Conservation (phyloP, 2,113 vertebrate genomes). For the Poeciliopsis retropinna region DNA sequence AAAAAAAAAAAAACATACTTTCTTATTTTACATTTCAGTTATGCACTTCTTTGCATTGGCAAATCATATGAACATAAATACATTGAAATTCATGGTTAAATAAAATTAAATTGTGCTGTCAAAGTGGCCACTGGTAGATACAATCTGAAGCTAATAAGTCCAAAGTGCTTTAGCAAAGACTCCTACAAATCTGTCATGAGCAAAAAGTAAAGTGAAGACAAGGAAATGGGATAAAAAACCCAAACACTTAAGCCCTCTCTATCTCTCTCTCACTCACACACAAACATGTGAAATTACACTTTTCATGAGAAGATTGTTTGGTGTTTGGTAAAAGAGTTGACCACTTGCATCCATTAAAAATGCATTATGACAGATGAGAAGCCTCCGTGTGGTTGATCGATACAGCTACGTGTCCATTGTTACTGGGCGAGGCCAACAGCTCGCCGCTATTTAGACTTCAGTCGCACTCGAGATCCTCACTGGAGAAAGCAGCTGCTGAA, state of each 20-base stretch:
- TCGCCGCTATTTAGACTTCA: constrained; percentile 16
- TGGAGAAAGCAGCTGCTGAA: constrained; percentile 30
- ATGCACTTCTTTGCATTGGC: no score
- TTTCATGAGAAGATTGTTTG: constrained; percentile 42
- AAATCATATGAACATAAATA: no score
- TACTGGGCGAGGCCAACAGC: constrained; percentile 50
- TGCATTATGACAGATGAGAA: constrained; percentile 46
- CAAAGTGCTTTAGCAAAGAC: no score
- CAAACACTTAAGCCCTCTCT: no score
- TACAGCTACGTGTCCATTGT: constrained; percentile 26
- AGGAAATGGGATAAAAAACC: not conserved
- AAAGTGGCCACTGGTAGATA: no score
- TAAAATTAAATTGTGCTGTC: no score
- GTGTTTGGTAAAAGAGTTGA: constrained; percentile 30
- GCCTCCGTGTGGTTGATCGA: constrained; percentile 44
- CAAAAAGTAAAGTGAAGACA: no score
- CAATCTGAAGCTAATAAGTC: no score
- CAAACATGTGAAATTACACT: constrained; percentile 6
- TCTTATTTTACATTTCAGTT: no score
- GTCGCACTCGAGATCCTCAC: constrained; percentile 5
- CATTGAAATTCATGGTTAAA: no score
- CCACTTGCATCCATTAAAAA: constrained; percentile 60
- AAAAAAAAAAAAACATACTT: no score
- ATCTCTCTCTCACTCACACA: not conserved
- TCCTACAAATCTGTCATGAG: no score